Evolutionary conservation across 2,888 invertebrate species (phyloP), one percentile per base, ranked within the genome.

Genomic region (Alloscopus bannaensis): DNA sequence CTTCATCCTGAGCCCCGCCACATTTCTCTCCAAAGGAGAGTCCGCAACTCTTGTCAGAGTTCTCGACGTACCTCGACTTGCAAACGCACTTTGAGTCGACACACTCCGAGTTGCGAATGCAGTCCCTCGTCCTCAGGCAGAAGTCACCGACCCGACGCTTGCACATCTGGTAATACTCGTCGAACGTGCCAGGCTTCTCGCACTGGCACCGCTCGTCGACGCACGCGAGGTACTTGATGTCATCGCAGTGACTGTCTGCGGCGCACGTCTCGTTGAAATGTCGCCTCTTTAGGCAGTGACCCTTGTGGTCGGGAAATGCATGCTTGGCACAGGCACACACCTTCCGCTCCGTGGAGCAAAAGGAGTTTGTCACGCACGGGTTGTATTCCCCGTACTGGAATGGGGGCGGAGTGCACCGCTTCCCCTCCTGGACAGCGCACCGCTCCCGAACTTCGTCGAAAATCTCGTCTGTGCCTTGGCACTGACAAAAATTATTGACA

Each of bases 31-130:
- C 80, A 75, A 62, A 83, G 0, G 80, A 72, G 1, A 83, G 55
- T 11, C 73, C 83, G 77, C 84, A 84, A 28, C 81, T 81, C 62
- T 83, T 81, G 26, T 77, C 81, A 31, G 84, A 75, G 42, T 80
- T 83, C 76, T 83, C 83, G 0, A 77, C 80, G 31, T 78, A 84
- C 50, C 76, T 80, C 28, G 64, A 72, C 26, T 64, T 81, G 50
- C 84, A 84, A 26, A 62, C 55, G 50, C 84, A 84, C 31, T 69
- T 84, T 11, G 59, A 40, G n/a, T 81, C 68, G 6, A 80, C 24
- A 70, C 84, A 84, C n/a, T 81, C 81, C 0, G 84, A 60, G 72
- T 84, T 83, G 45, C 71, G 59, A 1, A 78, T 76, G 64, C 84
- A 84, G 42, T 81, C 81, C 36, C 36, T 52, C n/a, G 77, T 42